These are phyloP conservation scores for Meloidogyne hapla DNA, from an alignment of 1,140 invertebrate genomes.

Conservation along the genomic window DNA sequence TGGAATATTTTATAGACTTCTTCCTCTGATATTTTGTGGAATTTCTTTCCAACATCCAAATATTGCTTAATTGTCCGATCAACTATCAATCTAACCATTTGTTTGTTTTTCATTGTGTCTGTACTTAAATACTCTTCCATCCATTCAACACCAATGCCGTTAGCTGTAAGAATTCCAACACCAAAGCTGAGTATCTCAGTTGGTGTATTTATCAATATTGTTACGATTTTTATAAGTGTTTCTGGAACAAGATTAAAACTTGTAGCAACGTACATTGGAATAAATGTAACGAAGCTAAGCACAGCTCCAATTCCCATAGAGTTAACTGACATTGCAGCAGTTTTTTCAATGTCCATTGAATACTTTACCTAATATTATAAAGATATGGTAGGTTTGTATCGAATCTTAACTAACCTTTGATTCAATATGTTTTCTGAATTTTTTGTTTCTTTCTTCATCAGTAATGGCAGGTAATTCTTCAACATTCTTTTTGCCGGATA, in stretches of 20 bases:
- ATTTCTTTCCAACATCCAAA: background rate
- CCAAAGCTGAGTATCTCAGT: conserved; percentile 20
- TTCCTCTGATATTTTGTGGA: background rate
- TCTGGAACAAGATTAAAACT: no score
- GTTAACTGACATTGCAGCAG: background rate
- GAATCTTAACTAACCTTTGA: background rate
- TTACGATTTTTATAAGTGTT: background rate
- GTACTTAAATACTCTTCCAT: conserved; percentile 5
- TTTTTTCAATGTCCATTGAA: conserved; percentile 11
- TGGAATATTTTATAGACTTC: conserved; percentile 7
- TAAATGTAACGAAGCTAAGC: background rate
- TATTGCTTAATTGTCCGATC: background rate
- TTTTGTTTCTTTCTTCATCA: background rate
- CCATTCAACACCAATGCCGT: background rate
- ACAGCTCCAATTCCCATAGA: conserved; percentile 20
- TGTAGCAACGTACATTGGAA: background rate
- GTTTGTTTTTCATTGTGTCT: background rate
- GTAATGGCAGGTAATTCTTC: background rate
- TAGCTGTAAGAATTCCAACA: conserved; percentile 1
- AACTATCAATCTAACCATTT: conserved; percentile 14
- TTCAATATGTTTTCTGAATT: background rate
- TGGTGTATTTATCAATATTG: conserved; percentile 21
- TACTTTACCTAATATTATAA: background rate
- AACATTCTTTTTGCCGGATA: background rate
- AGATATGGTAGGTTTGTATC: background rate